Conservation (phyloP, 1,140 invertebrate genomes). For the Vanessa atalanta region DNA sequence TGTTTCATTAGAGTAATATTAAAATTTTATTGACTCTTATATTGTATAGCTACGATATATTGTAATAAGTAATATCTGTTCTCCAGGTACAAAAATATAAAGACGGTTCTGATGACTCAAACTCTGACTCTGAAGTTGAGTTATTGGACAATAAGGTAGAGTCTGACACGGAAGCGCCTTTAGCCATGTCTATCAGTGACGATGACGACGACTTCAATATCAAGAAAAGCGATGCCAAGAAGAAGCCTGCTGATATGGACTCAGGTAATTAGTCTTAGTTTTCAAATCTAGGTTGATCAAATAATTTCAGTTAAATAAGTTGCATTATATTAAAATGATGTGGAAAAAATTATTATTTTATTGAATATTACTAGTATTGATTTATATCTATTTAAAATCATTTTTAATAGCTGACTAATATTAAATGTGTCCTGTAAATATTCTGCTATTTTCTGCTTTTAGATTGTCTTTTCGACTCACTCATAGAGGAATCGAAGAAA, state of each 20-base stretch:
- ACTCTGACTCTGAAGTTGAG: constrained; percentile 69
- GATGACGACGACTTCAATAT: constrained; percentile 67
- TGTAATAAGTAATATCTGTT: background rate
- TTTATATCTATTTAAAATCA: too few species aligned
- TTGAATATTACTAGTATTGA: too few species aligned
- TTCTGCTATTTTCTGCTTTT: constrained; percentile 21
- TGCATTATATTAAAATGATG: too few species aligned
- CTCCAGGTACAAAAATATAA: constrained; percentile 76
- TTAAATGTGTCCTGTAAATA: too few species aligned
- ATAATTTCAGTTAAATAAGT: background rate
- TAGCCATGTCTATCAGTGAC: constrained; percentile 59
- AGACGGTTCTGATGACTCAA: constrained; percentile 60
- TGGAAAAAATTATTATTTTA: too few species aligned
- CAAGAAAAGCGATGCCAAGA: constrained; percentile 57
- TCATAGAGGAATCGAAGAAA: constrained; percentile 76
- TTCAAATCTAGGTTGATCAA: background rate
- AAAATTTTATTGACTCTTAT: too few species aligned
- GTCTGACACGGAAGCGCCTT: constrained; percentile 57
- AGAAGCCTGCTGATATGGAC: constrained; percentile 76
- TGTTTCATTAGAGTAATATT: too few species aligned
- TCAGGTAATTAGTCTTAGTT: constrained; percentile 54
- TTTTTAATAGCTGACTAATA: too few species aligned
- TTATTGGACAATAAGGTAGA: constrained; percentile 74
- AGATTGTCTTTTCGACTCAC: constrained; percentile 79
- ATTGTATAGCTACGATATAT: too few species aligned